Evolutionary conservation across 1,140 invertebrate genomes (phyloP).

Genomic region (Tachypleus tridentatus): DNA sequence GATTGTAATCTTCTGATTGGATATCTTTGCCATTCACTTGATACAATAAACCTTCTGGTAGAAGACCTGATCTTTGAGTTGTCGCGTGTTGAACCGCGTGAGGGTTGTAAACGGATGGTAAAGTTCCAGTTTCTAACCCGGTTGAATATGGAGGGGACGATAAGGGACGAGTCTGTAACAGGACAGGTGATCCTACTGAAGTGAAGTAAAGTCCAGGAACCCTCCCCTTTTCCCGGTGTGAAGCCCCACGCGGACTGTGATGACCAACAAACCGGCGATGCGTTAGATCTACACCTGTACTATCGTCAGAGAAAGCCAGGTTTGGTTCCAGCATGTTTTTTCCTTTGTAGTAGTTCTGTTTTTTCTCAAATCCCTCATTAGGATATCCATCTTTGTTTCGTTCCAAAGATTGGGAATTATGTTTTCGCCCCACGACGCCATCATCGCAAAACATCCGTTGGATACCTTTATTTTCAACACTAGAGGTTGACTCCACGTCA

Average conservation of each 20-base stretch:
- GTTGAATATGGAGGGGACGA: slow-evolving; percentile 13
- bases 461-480: slow-evolving; percentile 8
- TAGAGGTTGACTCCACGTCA: slow-evolving; percentile 18
- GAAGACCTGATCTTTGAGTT: slow-evolving; percentile 5
- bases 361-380: slow-evolving; percentile 19
- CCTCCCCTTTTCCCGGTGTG: slow-evolving; percentile 10
- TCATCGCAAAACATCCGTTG: slow-evolving; percentile 4
- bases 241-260: slow-evolving; percentile 6
- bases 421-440: background rate
- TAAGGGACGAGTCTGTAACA: slow-evolving; percentile 5
- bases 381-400: slow-evolving; percentile 22
- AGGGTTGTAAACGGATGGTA: slow-evolving; percentile 11
- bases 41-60: slow-evolving; percentile 11
- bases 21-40: slow-evolving; percentile 10
- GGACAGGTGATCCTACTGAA: background rate
- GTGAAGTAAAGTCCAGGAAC: background rate
- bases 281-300: slow-evolving; percentile 4
- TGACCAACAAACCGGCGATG: slow-evolving; percentile 5
- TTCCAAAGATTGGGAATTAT: slow-evolving; percentile 19
- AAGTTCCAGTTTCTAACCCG: background rate
- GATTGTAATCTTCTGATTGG: background rate
- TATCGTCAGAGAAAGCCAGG: slow-evolving; percentile 9
- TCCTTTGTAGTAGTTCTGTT: slow-evolving; percentile 21
- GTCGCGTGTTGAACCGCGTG: background rate
- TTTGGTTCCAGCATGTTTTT: slow-evolving; percentile 21